phyloP scores from a whole-genome alignment of 2,797 vertebrate species.

The Chaenodraco wilsoni region DNA sequence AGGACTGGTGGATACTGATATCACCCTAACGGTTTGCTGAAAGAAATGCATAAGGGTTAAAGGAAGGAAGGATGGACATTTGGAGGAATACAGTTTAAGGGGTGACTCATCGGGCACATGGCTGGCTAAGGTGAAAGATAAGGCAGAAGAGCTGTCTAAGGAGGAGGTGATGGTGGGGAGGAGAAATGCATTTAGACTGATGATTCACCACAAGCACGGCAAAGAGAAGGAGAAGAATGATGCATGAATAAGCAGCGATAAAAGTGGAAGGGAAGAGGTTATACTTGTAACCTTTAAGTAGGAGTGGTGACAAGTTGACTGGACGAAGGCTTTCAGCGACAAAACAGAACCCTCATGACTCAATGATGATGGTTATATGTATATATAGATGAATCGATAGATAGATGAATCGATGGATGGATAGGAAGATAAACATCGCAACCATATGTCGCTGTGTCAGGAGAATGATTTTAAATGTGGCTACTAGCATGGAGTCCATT shows the following conservation, averaged over 20 bases:
- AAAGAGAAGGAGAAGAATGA: slow-evolving; percentile 39
- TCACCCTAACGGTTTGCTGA: slow-evolving; percentile 39
- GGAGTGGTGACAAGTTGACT: slow-evolving; percentile 36
- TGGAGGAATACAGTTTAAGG: slow-evolving; percentile 38
- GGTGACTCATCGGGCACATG: slow-evolving; percentile 53
- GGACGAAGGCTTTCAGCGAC: slow-evolving; percentile 11
- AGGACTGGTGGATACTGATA: slow-evolving; percentile 45
- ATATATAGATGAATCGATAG: slow-evolving; percentile 10
- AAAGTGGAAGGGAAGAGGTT: slow-evolving; percentile 45
- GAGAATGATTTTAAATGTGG: slow-evolving; percentile 3
- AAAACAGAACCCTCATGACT: not conserved
- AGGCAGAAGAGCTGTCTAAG: slow-evolving; percentile 36
- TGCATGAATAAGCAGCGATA: slow-evolving; percentile 47
- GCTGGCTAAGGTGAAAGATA: slow-evolving; percentile 40
- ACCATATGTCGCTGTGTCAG: not conserved
- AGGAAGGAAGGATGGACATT: slow-evolving; percentile 30
- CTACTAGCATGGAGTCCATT: slow-evolving; percentile 16
- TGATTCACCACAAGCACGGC: slow-evolving; percentile 58
- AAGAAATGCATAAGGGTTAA: slow-evolving; percentile 35
- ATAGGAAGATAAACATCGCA: not conserved
- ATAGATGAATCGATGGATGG: not conserved
- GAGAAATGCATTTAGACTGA: slow-evolving; percentile 61
- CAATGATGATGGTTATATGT: not conserved
- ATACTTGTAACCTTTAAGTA: slow-evolving; percentile 50
- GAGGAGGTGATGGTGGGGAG: slow-evolving; percentile 33